Percentiles rank a stretch among this genome's conserved stretches.
Conservation (phyloP, 2,888 invertebrate genomes). For the Epistrophe grossulariae region DNA sequence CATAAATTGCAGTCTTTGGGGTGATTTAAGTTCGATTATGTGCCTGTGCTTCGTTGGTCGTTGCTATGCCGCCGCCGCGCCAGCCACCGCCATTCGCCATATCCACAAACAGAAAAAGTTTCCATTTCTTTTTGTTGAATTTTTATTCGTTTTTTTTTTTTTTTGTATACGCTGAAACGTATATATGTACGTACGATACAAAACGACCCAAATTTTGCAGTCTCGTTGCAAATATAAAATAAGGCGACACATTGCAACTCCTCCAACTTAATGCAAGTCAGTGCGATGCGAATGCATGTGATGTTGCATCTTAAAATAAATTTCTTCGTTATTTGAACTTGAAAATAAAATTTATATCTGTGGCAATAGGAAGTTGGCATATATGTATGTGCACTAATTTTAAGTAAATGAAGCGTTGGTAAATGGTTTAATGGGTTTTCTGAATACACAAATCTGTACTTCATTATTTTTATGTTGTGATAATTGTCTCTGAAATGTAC, state of each 20-base stretch:
- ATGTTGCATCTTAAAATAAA: conserved; percentile 63
- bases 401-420: conserved; percentile 50
- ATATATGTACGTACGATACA: not conserved
- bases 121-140: conserved; percentile 29
- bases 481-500: not conserved
- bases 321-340: conserved; percentile 69
- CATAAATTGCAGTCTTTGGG: conserved; percentile 62
- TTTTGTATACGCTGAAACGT: conserved; percentile 4
- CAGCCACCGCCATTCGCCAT: conserved; percentile 34
- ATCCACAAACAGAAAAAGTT: conserved; percentile 47
- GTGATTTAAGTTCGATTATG: conserved; percentile 62
- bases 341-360: conserved; percentile 67
- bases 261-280: conserved; percentile 31
- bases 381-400: conserved; percentile 30
- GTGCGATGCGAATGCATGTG: not conserved
- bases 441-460: conserved; percentile 10
- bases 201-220: conserved; percentile 63
- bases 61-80: conserved; percentile 27
- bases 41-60: conserved; percentile 26
- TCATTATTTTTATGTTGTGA: not conserved
- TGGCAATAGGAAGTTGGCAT: conserved; percentile 43
- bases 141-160: not conserved
- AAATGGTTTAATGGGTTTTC: conserved; percentile 34
- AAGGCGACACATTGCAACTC: conserved; percentile 37
- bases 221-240: conserved; percentile 44